phyloP scores from a whole-genome alignment of 2,797 vertebrate genomes.

The Cryptoprocta ferox region DNA sequence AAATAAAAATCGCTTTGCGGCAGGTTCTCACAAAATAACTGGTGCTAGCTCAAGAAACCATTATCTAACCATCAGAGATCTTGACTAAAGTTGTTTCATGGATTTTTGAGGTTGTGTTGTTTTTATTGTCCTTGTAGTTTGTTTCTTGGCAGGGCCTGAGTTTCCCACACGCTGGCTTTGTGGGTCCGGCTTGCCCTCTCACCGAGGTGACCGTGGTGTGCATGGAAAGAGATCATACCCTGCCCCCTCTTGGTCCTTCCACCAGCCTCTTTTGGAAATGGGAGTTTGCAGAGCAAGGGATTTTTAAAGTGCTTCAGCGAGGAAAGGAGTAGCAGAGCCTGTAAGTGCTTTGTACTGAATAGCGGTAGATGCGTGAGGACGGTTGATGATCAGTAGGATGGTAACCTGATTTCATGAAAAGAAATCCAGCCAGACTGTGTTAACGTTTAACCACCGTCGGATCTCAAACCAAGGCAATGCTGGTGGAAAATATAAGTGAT shows the following conservation, averaged over 20 bases:
- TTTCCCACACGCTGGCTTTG: neutral
- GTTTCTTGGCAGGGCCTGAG: conserved; percentile 39
- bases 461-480: conserved; percentile 73
- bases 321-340: neutral
- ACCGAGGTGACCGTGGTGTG: neutral
- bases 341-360: neutral
- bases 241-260: conserved; percentile 21
- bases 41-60: conserved; percentile 85
- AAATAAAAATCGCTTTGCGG: conserved; percentile 69
- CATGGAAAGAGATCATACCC: neutral
- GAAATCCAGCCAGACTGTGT: conserved; percentile 13
- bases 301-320: neutral
- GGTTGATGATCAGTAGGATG: neutral
- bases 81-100: conserved; percentile 14
- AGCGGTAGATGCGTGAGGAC: conserved; percentile 29
- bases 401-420: neutral
- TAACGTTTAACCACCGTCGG: neutral
- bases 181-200: conserved; percentile 56
- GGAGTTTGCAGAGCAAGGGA: conserved; percentile 38
- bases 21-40: conserved; percentile 79
- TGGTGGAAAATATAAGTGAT: conserved; percentile 71
- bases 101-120: conserved; percentile 22
- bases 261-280: conserved; percentile 40
- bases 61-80: conserved; percentile 56
- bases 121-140: conserved; percentile 20